These are phyloP conservation scores for Corbicula japonica DNA, from an alignment of 2,888 invertebrate species.

Conservation along the genomic window DNA sequence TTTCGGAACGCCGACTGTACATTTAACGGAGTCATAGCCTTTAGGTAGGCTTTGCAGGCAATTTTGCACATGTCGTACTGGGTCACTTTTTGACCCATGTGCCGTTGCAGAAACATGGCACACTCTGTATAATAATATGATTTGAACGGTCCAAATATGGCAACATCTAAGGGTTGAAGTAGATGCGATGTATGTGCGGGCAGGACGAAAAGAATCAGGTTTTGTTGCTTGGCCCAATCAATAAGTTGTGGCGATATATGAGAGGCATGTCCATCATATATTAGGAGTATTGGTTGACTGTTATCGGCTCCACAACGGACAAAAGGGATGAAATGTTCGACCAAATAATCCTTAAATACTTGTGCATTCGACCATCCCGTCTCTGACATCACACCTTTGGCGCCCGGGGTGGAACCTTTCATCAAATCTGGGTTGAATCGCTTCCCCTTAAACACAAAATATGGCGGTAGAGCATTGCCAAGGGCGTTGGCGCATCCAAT, in stretches of 20 bases:
- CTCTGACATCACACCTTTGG: conserved; percentile 28
- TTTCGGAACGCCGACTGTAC: conserved; percentile 38
- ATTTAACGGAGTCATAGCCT: conserved; percentile 34
- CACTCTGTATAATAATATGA: conserved; percentile 8
- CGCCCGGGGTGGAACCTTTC: conserved; percentile 24
- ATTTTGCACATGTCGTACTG: conserved; percentile 38
- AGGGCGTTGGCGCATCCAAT: conserved; percentile 29
- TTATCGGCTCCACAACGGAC: conserved; percentile 13
- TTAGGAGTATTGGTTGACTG: conserved; percentile 22
- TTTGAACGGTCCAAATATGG: conserved; percentile 35
- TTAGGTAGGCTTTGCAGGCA: conserved; percentile 40
- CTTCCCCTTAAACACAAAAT: conserved; percentile 41
- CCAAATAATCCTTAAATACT: conserved; percentile 38
- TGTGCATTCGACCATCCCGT: conserved; percentile 41
- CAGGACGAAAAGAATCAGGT: conserved; percentile 33
- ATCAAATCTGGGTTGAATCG: conserved; percentile 32
- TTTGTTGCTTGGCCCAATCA: conserved; percentile 37
- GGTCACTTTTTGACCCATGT: conserved; percentile 82
- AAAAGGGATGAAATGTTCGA: conserved; percentile 38
- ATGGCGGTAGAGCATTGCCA: conserved; percentile 32
- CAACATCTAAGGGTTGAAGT: conserved; percentile 36
- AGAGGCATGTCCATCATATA: conserved; percentile 26
- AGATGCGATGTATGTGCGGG: conserved; percentile 38
- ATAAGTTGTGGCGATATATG: conserved; percentile 13
- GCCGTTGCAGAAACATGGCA: conserved; percentile 35